Percentiles rank a stretch among this genome's conserved stretches.
phyloP scores from a whole-genome alignment of 2,888 invertebrate species.

The Dicyrtoma fusca region DNA sequence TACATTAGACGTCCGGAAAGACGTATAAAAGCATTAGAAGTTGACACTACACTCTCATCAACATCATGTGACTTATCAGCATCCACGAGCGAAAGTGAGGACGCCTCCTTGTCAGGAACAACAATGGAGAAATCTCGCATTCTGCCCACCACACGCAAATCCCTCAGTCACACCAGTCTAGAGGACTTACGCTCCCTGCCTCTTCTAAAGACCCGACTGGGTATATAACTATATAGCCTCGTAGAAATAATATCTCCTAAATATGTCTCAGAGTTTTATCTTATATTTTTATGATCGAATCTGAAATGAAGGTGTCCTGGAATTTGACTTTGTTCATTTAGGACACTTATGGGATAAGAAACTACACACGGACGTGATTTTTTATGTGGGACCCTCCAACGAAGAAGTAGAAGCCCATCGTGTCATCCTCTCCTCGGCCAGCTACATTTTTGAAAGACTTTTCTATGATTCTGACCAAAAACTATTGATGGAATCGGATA shows the following conservation, averaged over 20 bases:
- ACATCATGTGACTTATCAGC: constrained; percentile 24
- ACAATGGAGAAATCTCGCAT: constrained; percentile 16
- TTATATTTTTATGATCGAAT: neutral
- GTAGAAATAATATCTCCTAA: neutral
- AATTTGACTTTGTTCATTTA: constrained; percentile 15
- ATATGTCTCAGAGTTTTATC: neutral
- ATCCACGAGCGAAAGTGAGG: constrained; percentile 26
- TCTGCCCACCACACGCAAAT: constrained; percentile 9
- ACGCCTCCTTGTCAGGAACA: neutral
- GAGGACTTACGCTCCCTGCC: constrained; percentile 39
- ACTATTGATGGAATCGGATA: constrained; percentile 7
- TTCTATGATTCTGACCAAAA: constrained; percentile 38
- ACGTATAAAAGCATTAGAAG: neutral
- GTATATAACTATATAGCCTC: constrained; percentile 18
- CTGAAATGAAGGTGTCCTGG: neutral
- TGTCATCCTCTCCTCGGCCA: constrained; percentile 44
- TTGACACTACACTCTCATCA: constrained; percentile 16
- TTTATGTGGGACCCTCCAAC: constrained; percentile 43
- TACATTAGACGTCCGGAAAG: neutral
- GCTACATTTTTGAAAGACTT: constrained; percentile 43
- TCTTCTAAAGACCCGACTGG: constrained; percentile 47
- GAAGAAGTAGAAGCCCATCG: constrained; percentile 48
- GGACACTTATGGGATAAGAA: constrained; percentile 48
- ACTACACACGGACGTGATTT: constrained; percentile 47
- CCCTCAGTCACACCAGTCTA: constrained; percentile 24